Conservation (phyloP, 2,113 vertebrate species). For the Plestiodon gilberti region DNA sequence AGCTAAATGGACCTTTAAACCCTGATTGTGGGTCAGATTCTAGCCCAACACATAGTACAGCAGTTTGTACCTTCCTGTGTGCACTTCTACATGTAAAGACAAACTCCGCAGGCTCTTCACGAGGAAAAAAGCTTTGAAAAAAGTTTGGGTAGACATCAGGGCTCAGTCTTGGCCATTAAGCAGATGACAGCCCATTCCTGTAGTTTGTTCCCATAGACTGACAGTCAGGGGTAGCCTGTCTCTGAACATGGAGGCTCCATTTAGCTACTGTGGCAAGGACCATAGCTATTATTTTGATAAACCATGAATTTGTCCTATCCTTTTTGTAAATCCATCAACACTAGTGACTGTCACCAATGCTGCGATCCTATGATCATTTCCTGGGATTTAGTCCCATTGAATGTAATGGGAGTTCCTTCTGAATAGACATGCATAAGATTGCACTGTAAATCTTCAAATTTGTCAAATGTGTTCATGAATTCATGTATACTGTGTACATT, state of each 20-base stretch:
- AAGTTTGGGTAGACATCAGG: too few relatives aligned
- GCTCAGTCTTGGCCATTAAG: too few relatives aligned
- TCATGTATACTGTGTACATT: slow-evolving; percentile 58
- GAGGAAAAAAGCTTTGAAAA: too few relatives aligned
- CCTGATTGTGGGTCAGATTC: too few relatives aligned
- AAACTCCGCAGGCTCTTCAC: too few relatives aligned
- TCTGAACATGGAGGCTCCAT: neutral
- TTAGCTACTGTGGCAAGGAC: neutral
- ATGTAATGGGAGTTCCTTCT: too few relatives aligned
- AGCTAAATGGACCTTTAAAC: neutral
- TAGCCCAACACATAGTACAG: too few relatives aligned
- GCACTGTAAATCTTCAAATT: too few relatives aligned
- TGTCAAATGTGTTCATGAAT: slow-evolving; percentile 60
- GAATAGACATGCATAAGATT: too few relatives aligned
- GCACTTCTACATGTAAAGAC: too few relatives aligned
- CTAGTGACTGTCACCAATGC: neutral
- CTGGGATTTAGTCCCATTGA: too few relatives aligned
- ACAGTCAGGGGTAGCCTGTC: neutral
- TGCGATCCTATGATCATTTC: slow-evolving; percentile 23
- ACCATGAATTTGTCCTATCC: neutral
- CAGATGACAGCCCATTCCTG: neutral
- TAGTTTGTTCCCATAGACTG: neutral
- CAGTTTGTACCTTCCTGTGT: too few relatives aligned
- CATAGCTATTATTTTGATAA: neutral
- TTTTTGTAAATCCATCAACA: neutral